These are phyloP conservation scores for Bhutanitis thaidina DNA, from an alignment of 2,888 invertebrate genomes.

Conservation along the genomic window DNA sequence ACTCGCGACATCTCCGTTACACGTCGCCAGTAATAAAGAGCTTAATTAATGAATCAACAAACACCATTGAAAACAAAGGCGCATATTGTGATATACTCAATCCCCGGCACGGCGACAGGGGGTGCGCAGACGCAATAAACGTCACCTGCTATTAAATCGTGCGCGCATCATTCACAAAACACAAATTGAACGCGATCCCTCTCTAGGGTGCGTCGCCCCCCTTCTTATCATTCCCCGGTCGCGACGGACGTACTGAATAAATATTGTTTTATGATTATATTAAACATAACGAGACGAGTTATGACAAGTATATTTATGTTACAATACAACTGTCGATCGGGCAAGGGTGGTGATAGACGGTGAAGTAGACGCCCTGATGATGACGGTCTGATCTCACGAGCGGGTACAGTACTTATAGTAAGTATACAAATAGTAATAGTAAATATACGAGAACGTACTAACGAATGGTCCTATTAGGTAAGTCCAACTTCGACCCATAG, in stretches of 20 bases:
- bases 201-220: slow-evolving; percentile 29
- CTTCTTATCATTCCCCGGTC: slow-evolving; percentile 25
- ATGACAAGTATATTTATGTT: slow-evolving; percentile 10
- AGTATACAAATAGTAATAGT: no score
- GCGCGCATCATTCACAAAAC: slow-evolving; percentile 65
- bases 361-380: no score
- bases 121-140: slow-evolving; percentile 32
- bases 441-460: no score
- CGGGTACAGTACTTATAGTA: no score
- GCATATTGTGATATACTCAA: slow-evolving; percentile 4
- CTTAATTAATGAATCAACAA: no score
- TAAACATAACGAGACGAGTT: slow-evolving; percentile 20
- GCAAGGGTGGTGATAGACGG: no score
- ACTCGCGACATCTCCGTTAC: no score
- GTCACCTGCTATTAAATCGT: slow-evolving; percentile 74
- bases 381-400: no score
- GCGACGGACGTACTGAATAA: slow-evolving; percentile 36
- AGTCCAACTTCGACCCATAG: no score
- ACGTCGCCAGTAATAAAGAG: no score
- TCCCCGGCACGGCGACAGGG: slow-evolving; percentile 1
- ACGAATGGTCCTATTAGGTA: no score
- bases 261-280: slow-evolving; percentile 37
- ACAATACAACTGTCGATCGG: no score
- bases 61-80: not conserved
- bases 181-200: slow-evolving; percentile 56